Conservation (phyloP, 2,113 vertebrate species). For the Cyrtonyx montezumae region DNA sequence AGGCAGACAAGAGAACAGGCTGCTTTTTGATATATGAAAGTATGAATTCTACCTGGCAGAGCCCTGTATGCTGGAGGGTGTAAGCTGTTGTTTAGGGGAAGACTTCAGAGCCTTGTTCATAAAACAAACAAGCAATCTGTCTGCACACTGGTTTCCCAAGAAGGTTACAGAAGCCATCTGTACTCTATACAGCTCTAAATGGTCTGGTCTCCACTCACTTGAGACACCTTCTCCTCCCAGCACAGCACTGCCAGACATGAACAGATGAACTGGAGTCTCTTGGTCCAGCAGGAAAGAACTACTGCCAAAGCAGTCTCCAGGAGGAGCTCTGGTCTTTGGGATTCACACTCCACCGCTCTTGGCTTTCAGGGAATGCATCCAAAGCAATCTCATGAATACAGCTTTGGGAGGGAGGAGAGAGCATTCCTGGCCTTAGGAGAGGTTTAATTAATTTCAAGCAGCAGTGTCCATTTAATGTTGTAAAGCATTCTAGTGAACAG, state of each 20-base stretch:
- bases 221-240: neutral
- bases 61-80: neutral
- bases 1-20: neutral
- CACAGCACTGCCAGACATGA: neutral
- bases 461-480: neutral
- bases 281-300: neutral
- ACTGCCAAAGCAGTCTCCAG: neutral
- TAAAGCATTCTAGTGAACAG: neutral
- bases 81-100: neutral
- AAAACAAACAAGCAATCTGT: neutral
- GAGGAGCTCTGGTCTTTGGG: conserved; percentile 11
- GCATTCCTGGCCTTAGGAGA: neutral
- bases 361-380: neutral
- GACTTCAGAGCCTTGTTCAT: neutral
- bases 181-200: neutral
- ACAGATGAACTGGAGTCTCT: neutral
- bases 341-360: neutral
- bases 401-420: neutral
- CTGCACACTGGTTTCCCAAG: neutral
- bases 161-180: neutral
- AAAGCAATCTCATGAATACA: neutral
- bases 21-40: neutral
- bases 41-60: neutral
- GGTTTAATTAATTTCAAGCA: neutral
- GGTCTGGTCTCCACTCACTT: neutral